These are phyloP conservation scores for Leptobrachium leishanense DNA, from an alignment of 2,113 vertebrate species.

Conservation along the genomic window DNA sequence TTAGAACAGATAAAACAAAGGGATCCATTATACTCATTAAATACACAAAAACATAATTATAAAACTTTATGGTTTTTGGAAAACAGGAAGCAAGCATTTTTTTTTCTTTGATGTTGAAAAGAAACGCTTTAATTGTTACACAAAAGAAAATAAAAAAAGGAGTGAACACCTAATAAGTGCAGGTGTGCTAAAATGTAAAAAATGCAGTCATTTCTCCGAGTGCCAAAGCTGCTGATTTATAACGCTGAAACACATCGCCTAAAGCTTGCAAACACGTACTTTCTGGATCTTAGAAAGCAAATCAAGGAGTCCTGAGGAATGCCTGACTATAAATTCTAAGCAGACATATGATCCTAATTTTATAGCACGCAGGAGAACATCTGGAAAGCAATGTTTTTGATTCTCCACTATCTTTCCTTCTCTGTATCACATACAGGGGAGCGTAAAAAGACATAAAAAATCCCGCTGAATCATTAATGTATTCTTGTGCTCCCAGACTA, in stretches of 20 bases:
- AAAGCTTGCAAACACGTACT: slow-evolving; percentile 26
- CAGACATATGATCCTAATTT: slow-evolving; percentile 36
- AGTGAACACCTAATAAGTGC: background rate
- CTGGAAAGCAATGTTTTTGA: slow-evolving; percentile 14
- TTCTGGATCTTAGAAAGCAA: slow-evolving; percentile 24
- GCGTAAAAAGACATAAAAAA: too few relatives aligned
- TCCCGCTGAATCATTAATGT: too few relatives aligned
- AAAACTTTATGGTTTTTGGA: too few relatives aligned
- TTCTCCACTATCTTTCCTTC: background rate
- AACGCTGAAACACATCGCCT: slow-evolving; percentile 23
- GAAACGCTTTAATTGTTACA: background rate
- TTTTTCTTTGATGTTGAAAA: background rate
- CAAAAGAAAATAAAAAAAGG: slow-evolving; percentile 14
- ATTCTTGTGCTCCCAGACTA: too few relatives aligned
- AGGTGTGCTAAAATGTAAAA: slow-evolving; percentile 29
- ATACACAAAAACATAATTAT: too few relatives aligned
- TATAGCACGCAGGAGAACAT: slow-evolving; percentile 25
- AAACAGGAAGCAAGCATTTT: background rate
- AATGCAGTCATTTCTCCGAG: background rate
- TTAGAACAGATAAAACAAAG: too few relatives aligned
- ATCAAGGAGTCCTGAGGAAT: slow-evolving; percentile 22
- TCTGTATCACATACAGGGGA: background rate
- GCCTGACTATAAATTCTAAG: slow-evolving; percentile 28
- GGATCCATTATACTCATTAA: too few relatives aligned
- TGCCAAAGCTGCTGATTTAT: slow-evolving; percentile 29